Evolutionary conservation across 2,797 vertebrate genomes (phyloP).

Genomic region (Ibycter americanus): DNA sequence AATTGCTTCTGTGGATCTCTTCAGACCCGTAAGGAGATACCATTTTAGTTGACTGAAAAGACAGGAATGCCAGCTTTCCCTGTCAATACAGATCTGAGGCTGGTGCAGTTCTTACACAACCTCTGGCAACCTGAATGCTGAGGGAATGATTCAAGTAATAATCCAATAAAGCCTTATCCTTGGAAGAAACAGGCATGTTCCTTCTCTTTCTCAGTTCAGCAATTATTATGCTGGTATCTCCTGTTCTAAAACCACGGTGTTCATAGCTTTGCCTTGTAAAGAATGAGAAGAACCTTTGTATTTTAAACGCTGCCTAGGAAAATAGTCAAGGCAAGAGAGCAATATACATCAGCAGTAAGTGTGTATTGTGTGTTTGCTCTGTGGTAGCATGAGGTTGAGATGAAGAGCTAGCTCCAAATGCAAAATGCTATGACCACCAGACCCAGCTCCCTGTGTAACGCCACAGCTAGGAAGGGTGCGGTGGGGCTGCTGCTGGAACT

Average conservation of each 20-base stretch:
- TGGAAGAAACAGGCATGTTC: background rate
- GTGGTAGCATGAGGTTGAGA: background rate
- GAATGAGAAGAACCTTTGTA: background rate
- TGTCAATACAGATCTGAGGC: background rate
- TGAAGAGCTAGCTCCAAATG: background rate
- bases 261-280: background rate
- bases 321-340: background rate
- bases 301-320: background rate
- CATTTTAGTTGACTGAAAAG: background rate
- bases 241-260: background rate
- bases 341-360: background rate
- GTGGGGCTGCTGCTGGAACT: background rate
- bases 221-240: background rate
- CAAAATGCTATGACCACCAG: background rate
- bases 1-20: background rate
- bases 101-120: background rate
- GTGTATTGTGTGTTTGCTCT: background rate
- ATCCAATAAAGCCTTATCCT: background rate
- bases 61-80: background rate
- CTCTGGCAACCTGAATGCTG: background rate
- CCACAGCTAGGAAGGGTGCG: background rate
- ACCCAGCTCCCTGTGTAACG: background rate
- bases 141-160: background rate
- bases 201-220: background rate
- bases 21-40: background rate